Percentiles rank a stretch among this genome's conserved stretches.
Conservation (phyloP, 2,797 vertebrate genomes). For the Iguana delicatissima region DNA sequence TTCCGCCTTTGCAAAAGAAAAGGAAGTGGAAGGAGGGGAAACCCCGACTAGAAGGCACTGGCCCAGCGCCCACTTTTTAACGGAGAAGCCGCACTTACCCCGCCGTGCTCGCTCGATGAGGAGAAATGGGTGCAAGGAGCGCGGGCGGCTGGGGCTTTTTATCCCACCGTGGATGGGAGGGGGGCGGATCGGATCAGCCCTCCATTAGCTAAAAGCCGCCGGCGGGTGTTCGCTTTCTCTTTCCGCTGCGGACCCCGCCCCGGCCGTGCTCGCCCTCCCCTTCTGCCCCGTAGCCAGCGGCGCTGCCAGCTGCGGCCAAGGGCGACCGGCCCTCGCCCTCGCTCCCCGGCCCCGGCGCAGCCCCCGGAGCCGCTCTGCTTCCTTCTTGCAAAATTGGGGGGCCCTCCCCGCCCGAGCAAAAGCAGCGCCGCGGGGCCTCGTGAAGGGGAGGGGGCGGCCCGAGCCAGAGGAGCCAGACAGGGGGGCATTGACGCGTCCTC, state of each 20-base stretch:
- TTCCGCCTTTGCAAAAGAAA: not conserved
- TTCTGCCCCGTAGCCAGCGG: not conserved
- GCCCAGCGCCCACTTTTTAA: too few species aligned
- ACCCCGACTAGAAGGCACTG: too few species aligned
- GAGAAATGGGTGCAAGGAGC: not conserved
- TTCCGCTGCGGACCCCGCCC: slow-evolving; percentile 34
- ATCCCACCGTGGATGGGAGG: not conserved
- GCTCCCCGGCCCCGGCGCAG: not conserved
- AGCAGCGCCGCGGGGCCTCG: too few species aligned
- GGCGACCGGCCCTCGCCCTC: too few species aligned
- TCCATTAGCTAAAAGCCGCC: slow-evolving; percentile 1
- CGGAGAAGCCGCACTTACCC: slow-evolving; percentile 46
- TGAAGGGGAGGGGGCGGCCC: fast-evolving
- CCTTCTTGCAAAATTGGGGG: too few species aligned
- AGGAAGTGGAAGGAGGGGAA: too few species aligned
- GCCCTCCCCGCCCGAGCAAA: not conserved
- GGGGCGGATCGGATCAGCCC: not conserved
- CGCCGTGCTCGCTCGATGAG: fast-evolving
- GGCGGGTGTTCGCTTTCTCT: slow-evolving; percentile 48
- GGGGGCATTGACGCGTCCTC: too few species aligned
- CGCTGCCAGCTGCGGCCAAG: too few species aligned
- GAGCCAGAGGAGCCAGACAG: too few species aligned
- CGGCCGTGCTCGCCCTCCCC: not conserved
- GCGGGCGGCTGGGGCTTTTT: not conserved
- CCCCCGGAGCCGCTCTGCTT: too few species aligned